Evolutionary conservation across 2,797 vertebrate species (phyloP), one percentile per base, ranked within the genome.

Genomic region (Ammospiza maritima): DNA sequence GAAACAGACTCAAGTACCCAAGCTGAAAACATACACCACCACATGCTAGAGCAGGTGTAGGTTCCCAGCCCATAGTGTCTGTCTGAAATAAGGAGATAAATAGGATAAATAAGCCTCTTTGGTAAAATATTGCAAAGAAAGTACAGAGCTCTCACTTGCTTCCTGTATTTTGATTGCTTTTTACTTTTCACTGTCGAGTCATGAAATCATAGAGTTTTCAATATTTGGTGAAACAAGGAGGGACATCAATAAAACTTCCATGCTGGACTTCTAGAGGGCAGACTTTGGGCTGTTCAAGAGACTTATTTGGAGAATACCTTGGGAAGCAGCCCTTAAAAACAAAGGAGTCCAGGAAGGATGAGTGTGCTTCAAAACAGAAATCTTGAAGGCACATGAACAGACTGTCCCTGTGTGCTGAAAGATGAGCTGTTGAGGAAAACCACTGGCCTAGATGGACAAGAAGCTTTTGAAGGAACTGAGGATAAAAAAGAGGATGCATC

Each of bases 391-490:
- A 50, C 9, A 16, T 17, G 25, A 57, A 50, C 13, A 65, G 50
- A 65, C 13, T 26, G 16, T 30, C 13, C 36, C 44, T 42, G 0
- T 30, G 13, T 30, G 44, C 44, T 0, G 0, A 74, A 74, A 66
- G 36, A 42, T 9, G 6, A 57, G 32, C 44, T 5, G 9, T 26
- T 0, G 1, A 74, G 25, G 36, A 57, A 56, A 42, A 65, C 3
- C 5, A 26, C 20, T 9, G 3, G 21, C 60, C 44, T 57, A 30
- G 25, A 57, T 57, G 11, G 16, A 7, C 16, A 73, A 56, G 42
- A 13, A 73, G 25, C 6, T 83, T 64, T 64, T 72, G 42, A 48
- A 65, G 16, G 23, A 73, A 8, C 30, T 40, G 25, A 25, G 20
- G n/a, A 2, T 21, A 8, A 48, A 79, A 54, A 83, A 29, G 16